These are phyloP conservation scores for Aphidius gifuensis DNA, from an alignment of 1,140 invertebrate genomes.

Conservation along the genomic window DNA sequence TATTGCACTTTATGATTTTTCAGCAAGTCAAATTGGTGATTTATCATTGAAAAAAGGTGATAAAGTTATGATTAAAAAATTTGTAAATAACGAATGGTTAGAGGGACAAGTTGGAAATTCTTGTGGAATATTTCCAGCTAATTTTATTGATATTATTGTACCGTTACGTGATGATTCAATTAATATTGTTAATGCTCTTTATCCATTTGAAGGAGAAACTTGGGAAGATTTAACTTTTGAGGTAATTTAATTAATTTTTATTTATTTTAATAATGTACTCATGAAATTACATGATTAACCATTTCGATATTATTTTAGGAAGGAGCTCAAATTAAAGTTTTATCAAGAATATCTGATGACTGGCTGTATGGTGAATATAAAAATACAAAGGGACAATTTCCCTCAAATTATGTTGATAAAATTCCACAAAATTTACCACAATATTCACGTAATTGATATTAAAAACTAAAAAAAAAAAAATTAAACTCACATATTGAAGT, in stretches of 20 bases:
- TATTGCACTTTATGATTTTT: constrained; percentile 72
- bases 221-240: constrained; percentile 61
- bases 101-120: constrained; percentile 63
- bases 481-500: background rate
- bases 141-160: constrained; percentile 74
- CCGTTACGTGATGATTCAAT: constrained; percentile 57
- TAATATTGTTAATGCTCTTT: constrained; percentile 58
- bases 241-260: constrained; percentile 44
- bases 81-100: constrained; percentile 78
- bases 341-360: constrained; percentile 70
- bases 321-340: constrained; percentile 69
- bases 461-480: background rate
- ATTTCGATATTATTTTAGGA: constrained; percentile 54
- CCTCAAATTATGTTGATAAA: constrained; percentile 72
- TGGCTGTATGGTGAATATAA: constrained; percentile 77
- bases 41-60: constrained; percentile 71
- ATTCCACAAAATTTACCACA: constrained; percentile 49
- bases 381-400: constrained; percentile 73
- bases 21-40: constrained; percentile 68
- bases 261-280: constrained; percentile 29
- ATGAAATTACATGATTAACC: constrained; percentile 18
- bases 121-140: constrained; percentile 78
- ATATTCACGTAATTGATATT: constrained; percentile 28
- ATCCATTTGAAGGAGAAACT: constrained; percentile 62
- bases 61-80: constrained; percentile 64